These are phyloP conservation scores for Tragelaphus eurycerus DNA, from an alignment of 2,797 vertebrate genomes.

Conservation along the genomic window DNA sequence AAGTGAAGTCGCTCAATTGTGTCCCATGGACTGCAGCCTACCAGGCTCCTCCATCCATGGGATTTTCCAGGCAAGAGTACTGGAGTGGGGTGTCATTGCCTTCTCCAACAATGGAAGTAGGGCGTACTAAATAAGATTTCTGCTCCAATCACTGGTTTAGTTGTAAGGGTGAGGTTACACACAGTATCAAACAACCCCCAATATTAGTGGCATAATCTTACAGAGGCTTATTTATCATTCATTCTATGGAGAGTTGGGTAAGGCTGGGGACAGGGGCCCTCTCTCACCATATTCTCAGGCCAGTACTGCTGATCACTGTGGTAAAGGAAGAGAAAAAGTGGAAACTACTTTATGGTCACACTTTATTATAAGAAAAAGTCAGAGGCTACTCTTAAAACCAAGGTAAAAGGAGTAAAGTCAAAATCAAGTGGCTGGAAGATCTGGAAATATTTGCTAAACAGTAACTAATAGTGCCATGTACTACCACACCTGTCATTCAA, in stretches of 20 bases:
- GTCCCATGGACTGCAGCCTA: too few species aligned
- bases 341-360: background rate
- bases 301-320: background rate
- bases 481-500: background rate
- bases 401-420: background rate
- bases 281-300: background rate
- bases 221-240: background rate
- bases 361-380: background rate
- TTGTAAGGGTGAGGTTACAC: background rate
- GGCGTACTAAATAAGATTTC: background rate
- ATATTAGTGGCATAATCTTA: background rate
- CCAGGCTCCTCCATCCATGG: too few species aligned
- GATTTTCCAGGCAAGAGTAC: too few species aligned
- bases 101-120: background rate
- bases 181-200: background rate
- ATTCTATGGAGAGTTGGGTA: background rate
- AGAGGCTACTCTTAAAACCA: background rate
- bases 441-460: background rate
- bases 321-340: background rate
- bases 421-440: background rate
- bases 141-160: background rate
- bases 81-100: too few species aligned
- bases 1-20: too few species aligned
- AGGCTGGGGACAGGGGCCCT: accelerated
- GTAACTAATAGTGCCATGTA: too few species aligned